These are phyloP conservation scores for Intoshia linei DNA, from an alignment of 1,140 invertebrate species.

Conservation along the genomic window DNA sequence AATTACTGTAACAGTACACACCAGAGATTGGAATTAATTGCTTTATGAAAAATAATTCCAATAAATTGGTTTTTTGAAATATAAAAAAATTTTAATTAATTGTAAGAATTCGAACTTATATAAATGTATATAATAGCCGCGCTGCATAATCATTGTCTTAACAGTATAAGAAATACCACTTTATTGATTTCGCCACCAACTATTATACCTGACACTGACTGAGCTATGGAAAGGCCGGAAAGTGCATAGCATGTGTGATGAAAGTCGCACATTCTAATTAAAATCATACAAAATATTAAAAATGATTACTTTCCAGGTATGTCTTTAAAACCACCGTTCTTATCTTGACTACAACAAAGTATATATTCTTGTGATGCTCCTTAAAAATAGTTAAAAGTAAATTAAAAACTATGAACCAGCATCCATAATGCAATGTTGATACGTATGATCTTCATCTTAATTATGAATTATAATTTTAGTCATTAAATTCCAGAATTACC, in stretches of 20 bases:
- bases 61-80: too few relatives aligned
- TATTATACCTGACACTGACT: too few relatives aligned
- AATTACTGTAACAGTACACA: too few relatives aligned
- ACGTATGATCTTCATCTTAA: not conserved
- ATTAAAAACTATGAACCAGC: too few relatives aligned
- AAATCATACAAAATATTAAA: conserved; percentile 9
- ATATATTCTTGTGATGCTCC: conserved; percentile 65
- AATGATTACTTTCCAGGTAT: conserved; percentile 57
- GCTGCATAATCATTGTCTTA: too few relatives aligned
- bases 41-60: too few relatives aligned
- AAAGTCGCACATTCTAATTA: conserved; percentile 40
- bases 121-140: too few relatives aligned
- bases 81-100: too few relatives aligned
- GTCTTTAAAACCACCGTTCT: conserved; percentile 60
- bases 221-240: conserved; percentile 65
- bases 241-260: conserved; percentile 86
- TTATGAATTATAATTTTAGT: not conserved
- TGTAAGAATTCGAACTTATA: too few relatives aligned
- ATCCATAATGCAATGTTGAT: conserved; percentile 27
- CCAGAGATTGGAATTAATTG: too few relatives aligned
- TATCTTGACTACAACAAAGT: conserved; percentile 54
- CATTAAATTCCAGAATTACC: not conserved
- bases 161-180: too few relatives aligned
- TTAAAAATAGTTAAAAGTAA: conserved; percentile 12
- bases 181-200: too few relatives aligned